A percentile compares a stretch with the other conserved stretches of the same genome.
These are phyloP conservation scores for Cottus gobio DNA, from an alignment of 2,113 vertebrate genomes.

Conservation along the genomic window DNA sequence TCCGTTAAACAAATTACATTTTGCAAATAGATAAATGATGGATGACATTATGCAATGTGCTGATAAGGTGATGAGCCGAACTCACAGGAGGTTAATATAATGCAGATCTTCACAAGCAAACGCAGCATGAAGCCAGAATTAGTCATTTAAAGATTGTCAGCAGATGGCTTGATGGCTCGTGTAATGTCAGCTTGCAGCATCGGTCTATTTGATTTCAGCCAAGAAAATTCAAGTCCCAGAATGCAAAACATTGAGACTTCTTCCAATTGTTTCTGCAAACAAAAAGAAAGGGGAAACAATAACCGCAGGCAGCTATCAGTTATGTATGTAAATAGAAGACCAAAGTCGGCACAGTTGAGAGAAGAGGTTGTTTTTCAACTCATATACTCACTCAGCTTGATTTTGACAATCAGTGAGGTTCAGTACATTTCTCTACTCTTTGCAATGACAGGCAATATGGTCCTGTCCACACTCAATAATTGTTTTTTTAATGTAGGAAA, in stretches of 20 bases:
- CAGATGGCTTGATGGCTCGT: conserved; percentile 6
- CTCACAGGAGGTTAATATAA: not conserved
- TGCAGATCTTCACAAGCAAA: not conserved
- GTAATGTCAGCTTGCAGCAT: conserved; percentile 9
- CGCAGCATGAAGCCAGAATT: not conserved
- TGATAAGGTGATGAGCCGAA: not conserved
- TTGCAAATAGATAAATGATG: not conserved
- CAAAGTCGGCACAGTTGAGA: conserved; percentile 16
- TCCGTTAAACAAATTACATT: not conserved
- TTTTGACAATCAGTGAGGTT: not conserved
- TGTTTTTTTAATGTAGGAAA: not conserved
- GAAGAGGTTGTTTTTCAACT: not conserved
- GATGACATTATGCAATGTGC: not conserved
- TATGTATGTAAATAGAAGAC: not conserved
- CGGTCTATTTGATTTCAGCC: conserved; percentile 3
- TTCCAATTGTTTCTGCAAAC: conserved; percentile 51
- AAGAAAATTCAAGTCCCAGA: not conserved
- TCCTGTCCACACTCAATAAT: not conserved
- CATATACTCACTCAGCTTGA: not conserved
- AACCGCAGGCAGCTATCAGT: not conserved
- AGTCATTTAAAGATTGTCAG: conserved; percentile 12
- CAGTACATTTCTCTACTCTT: not conserved
- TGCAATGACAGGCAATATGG: not conserved
- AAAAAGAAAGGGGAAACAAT: conserved; percentile 26
- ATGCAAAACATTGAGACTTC: conserved; percentile 8